Evolutionary conservation across 2,113 vertebrate genomes (phyloP), one percentile per base, ranked within the genome.

Genomic region (Ophiodon elongatus): DNA sequence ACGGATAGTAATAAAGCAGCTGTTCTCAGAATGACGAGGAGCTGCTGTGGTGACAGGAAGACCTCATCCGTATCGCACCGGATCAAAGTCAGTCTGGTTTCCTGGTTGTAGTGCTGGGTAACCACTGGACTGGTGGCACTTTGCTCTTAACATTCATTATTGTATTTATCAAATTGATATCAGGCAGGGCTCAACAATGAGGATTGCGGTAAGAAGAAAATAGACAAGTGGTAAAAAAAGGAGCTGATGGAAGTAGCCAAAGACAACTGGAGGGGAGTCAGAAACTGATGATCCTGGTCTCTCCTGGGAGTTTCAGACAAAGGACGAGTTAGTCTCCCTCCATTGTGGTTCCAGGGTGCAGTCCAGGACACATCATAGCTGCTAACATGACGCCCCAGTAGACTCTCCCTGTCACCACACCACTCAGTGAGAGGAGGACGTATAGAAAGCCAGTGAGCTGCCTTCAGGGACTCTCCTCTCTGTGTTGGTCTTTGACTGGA

Each of bases 1-100:
- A 47, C 73, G 31, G 56, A 47, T 47, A 43, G 72, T 31, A 79
- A 54, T 73, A 63, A 67, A 43, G 66, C 64, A 78, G 68, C 75
- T 77, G 57, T 27, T n/a, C 43, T 25, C 72, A 43, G 6, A 43
- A 37, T 47, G 31, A 43, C 5, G 4, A 62, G 65, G 74, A 73
- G 80, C 43, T 77, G 81, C 43, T 73, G 81, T 64, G 56, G 25
- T 41, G 64, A 68, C 69, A 60, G 50, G 27, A 29, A 23, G 27
- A 39, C 14, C 50, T 27, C 27, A 7, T 76, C 29, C 54, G 54
- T 25, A 41, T 57, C 41, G 19, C 59, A 76, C 62, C 54, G 27
- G 8, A 65, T 69, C 45, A 68, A 52, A 66, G 63, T 31, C n/a
- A n/a, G n/a, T n/a, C n/a, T n/a, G n/a, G n/a, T n/a, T n/a, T n/a